phyloP scores from a whole-genome alignment of 1,140 invertebrate species.

The Drosophila simulans region DNA sequence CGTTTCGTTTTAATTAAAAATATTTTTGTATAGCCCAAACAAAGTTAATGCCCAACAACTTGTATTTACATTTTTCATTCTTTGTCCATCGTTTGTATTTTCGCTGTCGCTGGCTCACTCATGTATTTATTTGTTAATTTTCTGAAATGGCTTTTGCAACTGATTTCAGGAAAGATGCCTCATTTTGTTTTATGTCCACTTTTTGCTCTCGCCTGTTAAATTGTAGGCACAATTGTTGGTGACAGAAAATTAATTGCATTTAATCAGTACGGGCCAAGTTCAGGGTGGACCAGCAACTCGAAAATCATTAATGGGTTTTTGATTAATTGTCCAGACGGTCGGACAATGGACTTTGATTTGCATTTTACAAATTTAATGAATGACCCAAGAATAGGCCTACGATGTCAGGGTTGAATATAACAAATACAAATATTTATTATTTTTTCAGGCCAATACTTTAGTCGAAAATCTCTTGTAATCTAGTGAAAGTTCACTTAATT shows the following conservation, averaged over 20 bases:
- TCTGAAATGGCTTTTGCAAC: constrained; percentile 39
- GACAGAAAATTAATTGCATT: constrained; percentile 73
- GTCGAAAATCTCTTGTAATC: constrained; percentile 1
- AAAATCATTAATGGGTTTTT: constrained; percentile 63
- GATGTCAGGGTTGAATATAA: neutral
- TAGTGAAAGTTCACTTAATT: constrained; percentile 5
- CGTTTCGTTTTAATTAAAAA: constrained; percentile 44
- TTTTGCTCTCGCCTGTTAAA: constrained; percentile 24
- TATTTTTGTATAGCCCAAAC: constrained; percentile 28
- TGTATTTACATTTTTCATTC: constrained; percentile 43
- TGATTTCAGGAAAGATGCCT: constrained; percentile 47
- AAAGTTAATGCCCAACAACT: constrained; percentile 37
- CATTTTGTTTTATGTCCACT: constrained; percentile 40
- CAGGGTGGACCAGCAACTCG: constrained; percentile 25
- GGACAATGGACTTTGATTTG: constrained; percentile 52
- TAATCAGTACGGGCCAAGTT: constrained; percentile 53
- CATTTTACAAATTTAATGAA: constrained; percentile 58
- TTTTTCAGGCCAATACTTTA: neutral
- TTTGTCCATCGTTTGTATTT: constrained; percentile 10
- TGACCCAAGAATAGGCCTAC: constrained; percentile 22
- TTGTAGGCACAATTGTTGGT: constrained; percentile 67
- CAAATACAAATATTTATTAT: constrained; percentile 11
- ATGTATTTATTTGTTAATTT: constrained; percentile 56
- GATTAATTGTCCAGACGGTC: constrained; percentile 49
- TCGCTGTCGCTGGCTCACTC: constrained; percentile 13